A percentile compares a stretch with the other conserved stretches of the same genome.
phyloP scores from a whole-genome alignment of 2,797 vertebrate species.

The Cichlasoma orientale region DNA sequence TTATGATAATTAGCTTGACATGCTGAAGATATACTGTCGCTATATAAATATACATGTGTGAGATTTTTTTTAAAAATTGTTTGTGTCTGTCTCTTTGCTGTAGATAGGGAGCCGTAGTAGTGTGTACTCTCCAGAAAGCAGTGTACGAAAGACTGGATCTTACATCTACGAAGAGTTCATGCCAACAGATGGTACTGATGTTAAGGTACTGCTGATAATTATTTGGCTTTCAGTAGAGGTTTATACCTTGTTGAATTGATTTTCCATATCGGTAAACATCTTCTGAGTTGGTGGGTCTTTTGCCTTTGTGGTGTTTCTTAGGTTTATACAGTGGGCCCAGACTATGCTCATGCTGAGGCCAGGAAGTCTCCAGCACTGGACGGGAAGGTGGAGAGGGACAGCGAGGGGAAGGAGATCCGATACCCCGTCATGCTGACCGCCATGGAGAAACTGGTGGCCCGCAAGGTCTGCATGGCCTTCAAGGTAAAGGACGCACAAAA shows the following conservation, averaged over 20 bases:
- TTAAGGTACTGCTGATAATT: conserved; percentile 83
- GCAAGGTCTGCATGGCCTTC: conserved; percentile 96
- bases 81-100: conserved; percentile 8
- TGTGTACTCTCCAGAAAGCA: conserved; percentile 96
- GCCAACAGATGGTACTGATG: conserved; percentile 97
- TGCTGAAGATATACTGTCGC: neutral
- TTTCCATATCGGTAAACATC: neutral
- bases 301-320: conserved; percentile 17
- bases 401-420: conserved; percentile 96
- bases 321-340: conserved; percentile 93
- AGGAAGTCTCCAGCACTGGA: conserved; percentile 96
- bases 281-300: neutral
- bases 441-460: conserved; percentile 96
- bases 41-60: no score
- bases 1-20: neutral
- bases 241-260: neutral
- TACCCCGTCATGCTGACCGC: conserved; percentile 97
- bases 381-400: conserved; percentile 95
- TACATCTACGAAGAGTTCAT: conserved; percentile 99
- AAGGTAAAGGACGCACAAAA: conserved; percentile 78
- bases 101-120: conserved; percentile 98
- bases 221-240: neutral
- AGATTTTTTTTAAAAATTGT: neutral
- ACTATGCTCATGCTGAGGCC: conserved; percentile 96
- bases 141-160: conserved; percentile 93